Evolutionary conservation across 2,888 invertebrate species (phyloP).

Genomic region (Acanthosoma haemorrhoidale): DNA sequence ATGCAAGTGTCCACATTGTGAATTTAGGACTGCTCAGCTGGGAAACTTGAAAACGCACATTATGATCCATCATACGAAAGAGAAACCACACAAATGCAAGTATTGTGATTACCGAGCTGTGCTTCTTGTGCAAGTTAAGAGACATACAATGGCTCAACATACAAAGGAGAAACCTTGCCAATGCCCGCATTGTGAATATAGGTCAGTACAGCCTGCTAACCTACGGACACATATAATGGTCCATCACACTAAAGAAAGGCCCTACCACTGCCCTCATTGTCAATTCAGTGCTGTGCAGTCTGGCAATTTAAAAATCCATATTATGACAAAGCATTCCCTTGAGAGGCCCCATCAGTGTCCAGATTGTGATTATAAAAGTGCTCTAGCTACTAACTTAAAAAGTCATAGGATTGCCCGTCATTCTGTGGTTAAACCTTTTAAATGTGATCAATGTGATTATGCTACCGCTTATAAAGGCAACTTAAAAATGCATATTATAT

Average conservation of each 20-base stretch:
- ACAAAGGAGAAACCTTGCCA: conserved; percentile 15
- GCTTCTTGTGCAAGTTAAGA: background rate
- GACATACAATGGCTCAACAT: background rate
- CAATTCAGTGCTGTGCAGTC: background rate
- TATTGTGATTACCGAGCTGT: background rate
- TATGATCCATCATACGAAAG: background rate
- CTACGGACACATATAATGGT: background rate
- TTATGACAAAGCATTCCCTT: background rate
- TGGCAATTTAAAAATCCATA: background rate
- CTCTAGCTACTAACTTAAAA: conserved; percentile 1
- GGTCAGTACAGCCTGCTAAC: background rate
- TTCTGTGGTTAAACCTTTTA: background rate
- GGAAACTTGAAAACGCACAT: background rate
- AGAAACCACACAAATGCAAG: background rate
- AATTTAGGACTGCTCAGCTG: background rate
- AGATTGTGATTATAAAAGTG: background rate
- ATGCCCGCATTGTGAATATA: background rate
- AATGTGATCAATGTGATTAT: background rate
- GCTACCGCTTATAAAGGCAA: background rate
- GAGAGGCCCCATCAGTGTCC: conserved; percentile 3
- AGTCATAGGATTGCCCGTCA: conserved; percentile 5
- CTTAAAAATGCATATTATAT: background rate
- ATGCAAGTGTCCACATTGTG: background rate
- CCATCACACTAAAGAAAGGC: conserved; percentile 16
- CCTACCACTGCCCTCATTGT: background rate